Evolutionary conservation across 92 coral and sea anemone species (phyloP), one percentile per base, ranked within the genome.

Genomic region (Actinernus sp.): DNA sequence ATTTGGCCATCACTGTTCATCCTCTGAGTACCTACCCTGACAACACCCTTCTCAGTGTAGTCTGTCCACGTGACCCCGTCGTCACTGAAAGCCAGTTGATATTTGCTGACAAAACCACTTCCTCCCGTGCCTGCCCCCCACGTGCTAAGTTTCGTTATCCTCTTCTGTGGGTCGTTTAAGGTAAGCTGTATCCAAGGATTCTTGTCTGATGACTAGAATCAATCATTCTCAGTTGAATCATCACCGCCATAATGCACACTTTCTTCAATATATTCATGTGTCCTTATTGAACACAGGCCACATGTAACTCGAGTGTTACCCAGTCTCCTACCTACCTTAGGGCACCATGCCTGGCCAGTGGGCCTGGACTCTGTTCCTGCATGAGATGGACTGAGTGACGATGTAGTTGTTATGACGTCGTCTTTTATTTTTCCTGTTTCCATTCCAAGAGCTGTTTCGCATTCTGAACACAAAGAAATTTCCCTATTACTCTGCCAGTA

Each of bases 21-120:
- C 12, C 10, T 2, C 28, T 20, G 6, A n/a, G 4, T 10, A 47
- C 88, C 29, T 49, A 90, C 97, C 70, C 97, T 60, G 12, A 67
- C 77, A 49, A 67, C 56, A 6, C 86, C 92, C 30, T 87, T 72
- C 50, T 90, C 86, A 6, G 33, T 49, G 74, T 90, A 90, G 65
- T 80, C 65, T 6, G 48, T 32, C 97, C 92, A 90, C 20, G 39
- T 28, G 16, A 9, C 61, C 45, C 63, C 82, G 56, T 76, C 81
- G 43, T 50, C 76, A 22, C 78, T 79, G 48, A 25, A 86, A 55
- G 79, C 71, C 56, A 90, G 73, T 8, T 40, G 34, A 73, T 90
- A 90, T 25, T 66, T 87, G 1, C 30, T 80, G 45, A 90, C 89
- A 54, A 59, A 90, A 41, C 83, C 81, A 6, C 83, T 81, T 1